Percentiles rank a stretch among this genome's conserved stretches.
Evolutionary conservation across 2,888 invertebrate species (phyloP).

Genomic region (Syritta pipiens): DNA sequence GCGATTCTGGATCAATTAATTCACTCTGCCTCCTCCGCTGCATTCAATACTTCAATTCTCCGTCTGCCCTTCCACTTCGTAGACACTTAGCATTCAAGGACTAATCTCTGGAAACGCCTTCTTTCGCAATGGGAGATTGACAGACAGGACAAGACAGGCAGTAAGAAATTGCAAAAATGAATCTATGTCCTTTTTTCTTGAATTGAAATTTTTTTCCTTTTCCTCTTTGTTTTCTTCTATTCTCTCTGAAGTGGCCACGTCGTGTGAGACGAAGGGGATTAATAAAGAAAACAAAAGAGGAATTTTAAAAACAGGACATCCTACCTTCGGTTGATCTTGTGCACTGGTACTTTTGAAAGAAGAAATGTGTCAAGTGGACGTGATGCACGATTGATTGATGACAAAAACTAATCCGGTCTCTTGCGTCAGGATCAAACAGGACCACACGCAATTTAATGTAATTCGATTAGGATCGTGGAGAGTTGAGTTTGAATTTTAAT

Average conservation of each 20-base stretch:
- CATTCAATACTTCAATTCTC: background rate
- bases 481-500: too few species aligned
- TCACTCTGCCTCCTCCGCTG: background rate
- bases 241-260: constrained; percentile 18
- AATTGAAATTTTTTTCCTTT: background rate
- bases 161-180: constrained; percentile 2
- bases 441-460: background rate
- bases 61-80: background rate
- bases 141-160: too few species aligned
- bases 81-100: constrained; percentile 25
- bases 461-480: too few species aligned
- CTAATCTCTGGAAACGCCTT: constrained; percentile 41
- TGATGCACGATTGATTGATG: constrained; percentile 26
- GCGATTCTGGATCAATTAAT: constrained; percentile 19
- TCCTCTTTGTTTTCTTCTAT: constrained; percentile 13
- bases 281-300: constrained; percentile 29
- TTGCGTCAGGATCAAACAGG: constrained; percentile 1
- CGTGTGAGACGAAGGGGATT: constrained; percentile 46
- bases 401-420: constrained; percentile 7
- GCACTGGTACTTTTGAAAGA: constrained; percentile 4
- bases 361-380: constrained; percentile 1
- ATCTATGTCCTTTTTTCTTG: background rate
- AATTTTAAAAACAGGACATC: constrained; percentile 29
- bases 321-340: too few species aligned
- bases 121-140: constrained; percentile 35